A percentile compares a stretch with the other conserved stretches of the same genome.
Conservation (phyloP, 2,797 vertebrate species). For the Xiphorhynchus erythropygius region DNA sequence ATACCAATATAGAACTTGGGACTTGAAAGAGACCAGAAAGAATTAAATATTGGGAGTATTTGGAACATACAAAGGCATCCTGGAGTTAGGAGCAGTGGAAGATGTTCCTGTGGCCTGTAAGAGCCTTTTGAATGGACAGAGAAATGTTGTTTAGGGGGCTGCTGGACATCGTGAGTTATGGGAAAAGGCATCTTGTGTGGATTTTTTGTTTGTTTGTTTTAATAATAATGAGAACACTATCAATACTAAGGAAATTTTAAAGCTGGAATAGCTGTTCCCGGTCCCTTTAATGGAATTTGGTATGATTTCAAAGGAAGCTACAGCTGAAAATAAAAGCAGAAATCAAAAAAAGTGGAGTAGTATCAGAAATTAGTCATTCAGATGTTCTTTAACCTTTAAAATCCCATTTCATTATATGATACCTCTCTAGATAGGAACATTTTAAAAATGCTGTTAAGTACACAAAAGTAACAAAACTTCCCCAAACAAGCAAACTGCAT, state of each 20-base stretch:
- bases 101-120: not conserved
- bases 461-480: not conserved
- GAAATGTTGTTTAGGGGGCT: not conserved
- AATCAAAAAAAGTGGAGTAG: not conserved
- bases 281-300: not conserved
- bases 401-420: not conserved
- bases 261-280: not conserved
- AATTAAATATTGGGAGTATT: not conserved
- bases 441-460: not conserved
- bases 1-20: not conserved
- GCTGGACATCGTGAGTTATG: not conserved
- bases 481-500: not conserved
- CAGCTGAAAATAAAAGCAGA: not conserved
- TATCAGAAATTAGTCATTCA: not conserved
- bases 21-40: not conserved
- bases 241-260: not conserved
- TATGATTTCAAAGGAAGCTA: not conserved
- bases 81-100: not conserved
- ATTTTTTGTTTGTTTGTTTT: not conserved
- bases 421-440: not conserved
- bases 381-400: not conserved
- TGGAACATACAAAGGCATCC: accelerated
- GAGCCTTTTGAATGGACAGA: not conserved
- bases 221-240: not conserved
- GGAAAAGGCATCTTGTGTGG: not conserved